Evolutionary conservation across 1,140 invertebrate species (phyloP).

Genomic region (Episyrphus balteatus): DNA sequence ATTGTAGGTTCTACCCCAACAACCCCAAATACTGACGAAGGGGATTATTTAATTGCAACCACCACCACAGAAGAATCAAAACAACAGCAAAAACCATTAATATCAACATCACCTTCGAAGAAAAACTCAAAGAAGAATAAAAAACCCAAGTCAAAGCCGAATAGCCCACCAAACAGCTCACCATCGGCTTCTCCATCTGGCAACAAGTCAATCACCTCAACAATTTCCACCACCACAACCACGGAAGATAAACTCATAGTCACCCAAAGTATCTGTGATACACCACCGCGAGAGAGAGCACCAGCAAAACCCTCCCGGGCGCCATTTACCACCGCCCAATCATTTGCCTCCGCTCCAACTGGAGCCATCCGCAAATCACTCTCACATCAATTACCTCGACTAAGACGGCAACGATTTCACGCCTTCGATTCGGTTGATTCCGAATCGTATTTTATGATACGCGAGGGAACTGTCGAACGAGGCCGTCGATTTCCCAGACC

Average conservation of each 20-base stretch:
- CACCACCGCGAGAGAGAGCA: conserved; percentile 28
- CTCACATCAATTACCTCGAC: background rate
- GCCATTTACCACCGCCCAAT: background rate
- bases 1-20: conserved; percentile 3
- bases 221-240: background rate
- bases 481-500: conserved; percentile 12
- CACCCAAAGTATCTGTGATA: conserved; percentile 31
- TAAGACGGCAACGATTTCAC: background rate
- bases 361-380: background rate
- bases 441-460: conserved; percentile 9
- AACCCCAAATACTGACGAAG: conserved; percentile 11
- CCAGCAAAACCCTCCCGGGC: conserved; percentile 30
- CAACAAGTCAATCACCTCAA: background rate
- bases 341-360: background rate
- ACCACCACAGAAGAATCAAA: conserved; percentile 13
- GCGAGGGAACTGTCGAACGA: conserved; percentile 4
- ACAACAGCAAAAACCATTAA: background rate
- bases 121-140: conserved; percentile 5
- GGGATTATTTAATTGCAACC: conserved; percentile 22
- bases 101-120: background rate
- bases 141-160: background rate
- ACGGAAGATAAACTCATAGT: conserved; percentile 26
- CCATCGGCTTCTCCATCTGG: background rate
- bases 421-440: background rate
- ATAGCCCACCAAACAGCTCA: too few species aligned